Base-by-base conservation (phyloP, 1,140 invertebrate species). In the Cataglyphis hispanica region DNA sequence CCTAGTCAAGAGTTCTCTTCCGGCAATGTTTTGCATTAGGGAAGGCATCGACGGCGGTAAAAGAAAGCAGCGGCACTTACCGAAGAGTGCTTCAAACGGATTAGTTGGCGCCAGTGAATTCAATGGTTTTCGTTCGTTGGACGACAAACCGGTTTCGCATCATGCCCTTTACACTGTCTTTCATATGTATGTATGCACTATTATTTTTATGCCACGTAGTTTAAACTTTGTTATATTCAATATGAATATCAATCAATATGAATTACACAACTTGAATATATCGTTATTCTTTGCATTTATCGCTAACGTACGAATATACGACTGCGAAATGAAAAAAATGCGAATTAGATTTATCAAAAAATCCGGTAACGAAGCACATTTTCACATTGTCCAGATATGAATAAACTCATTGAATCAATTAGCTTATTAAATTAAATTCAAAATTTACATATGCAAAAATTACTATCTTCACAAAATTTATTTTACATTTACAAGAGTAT, bases 1-100 rank as follows among this genome's bases (percentile, higher is more conserved):
- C 86, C 76, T 64, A 81, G 88, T 93, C 91, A 87, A 93, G 92
- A 89, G 91, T 74, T 77, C 86, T 85, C 91, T 93, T 93, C 92
- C 91, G 92, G 92, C 76, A 87, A 87, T 88, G 91, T 86, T 89
- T 67, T 83, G 70, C 85, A 84, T 92, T 87, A 87, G 56, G 85
- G 53, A 86, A 89, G 70, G 64, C 76, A 89, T 78, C 77, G 64
- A 70, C 46, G 84, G 34, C 86, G 56, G 69, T 61, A 66, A 85
- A 87, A 86, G 63, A 87, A 70, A 85, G 72, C 75, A 58, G 56
- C 61, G 61, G 78, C 76, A 84, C 86, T 93, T 74, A 84, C 69
- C 67, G 67, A 88, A 90, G 85, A 66, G 81, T 87, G 43, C 86
- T 88, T 86, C 63, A 81, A 70, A 86, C 81, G 86, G 86, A 91